These are phyloP conservation scores for Meriones psammophilus DNA, from an alignment of 2,797 vertebrate species.

Conservation along the genomic window DNA sequence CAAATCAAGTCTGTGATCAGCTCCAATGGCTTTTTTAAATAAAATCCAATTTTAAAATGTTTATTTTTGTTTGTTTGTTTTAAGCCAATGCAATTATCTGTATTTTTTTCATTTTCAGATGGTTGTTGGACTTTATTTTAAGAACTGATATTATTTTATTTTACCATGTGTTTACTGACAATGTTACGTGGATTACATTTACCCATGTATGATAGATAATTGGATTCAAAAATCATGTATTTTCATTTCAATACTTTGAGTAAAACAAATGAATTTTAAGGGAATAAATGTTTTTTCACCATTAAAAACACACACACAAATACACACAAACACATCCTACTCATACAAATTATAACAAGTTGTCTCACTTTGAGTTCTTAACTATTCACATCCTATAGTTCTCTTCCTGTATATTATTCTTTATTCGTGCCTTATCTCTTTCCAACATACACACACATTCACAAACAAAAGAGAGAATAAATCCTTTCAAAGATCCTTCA, in stretches of 20 bases:
- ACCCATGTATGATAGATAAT: background rate
- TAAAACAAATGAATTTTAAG: background rate
- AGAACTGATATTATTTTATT: background rate
- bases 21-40: slow-evolving; percentile 47
- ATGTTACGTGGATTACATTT: background rate
- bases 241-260: slow-evolving; percentile 25
- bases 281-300: background rate
- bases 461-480: slow-evolving; percentile 43
- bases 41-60: slow-evolving; percentile 71
- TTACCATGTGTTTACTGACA: background rate
- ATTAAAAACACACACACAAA: background rate
- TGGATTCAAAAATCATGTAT: slow-evolving; percentile 30
- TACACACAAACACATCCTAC: background rate
- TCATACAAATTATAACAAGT: slow-evolving; percentile 7
- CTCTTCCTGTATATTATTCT: slow-evolving; percentile 33
- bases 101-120: slow-evolving; percentile 49
- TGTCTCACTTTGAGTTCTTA: slow-evolving; percentile 30
- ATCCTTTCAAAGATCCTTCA: slow-evolving; percentile 47
- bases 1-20: slow-evolving; percentile 38
- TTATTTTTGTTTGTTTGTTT: background rate
- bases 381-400: slow-evolving; percentile 34
- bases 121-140: slow-evolving; percentile 16
- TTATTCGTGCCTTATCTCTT: slow-evolving; percentile 67
- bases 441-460: slow-evolving; percentile 27
- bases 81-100: slow-evolving; percentile 35